Percentiles rank a stretch among this genome's conserved stretches.
Evolutionary conservation across 2,888 invertebrate species (phyloP).

Genomic region (Pseudococcus viburni): DNA sequence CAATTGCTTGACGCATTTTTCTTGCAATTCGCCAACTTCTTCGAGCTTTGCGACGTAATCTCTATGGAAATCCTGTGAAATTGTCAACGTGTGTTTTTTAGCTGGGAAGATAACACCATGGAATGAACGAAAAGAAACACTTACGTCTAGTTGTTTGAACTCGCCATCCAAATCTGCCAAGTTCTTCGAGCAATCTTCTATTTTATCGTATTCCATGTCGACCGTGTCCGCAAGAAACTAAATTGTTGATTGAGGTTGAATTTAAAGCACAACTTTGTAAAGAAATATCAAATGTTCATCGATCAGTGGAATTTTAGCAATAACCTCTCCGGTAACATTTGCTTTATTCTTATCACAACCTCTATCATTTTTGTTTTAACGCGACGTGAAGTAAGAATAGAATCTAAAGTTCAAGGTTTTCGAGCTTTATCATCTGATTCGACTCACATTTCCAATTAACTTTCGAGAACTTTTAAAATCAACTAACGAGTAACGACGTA

Average conservation of each 20-base stretch:
- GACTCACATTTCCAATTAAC: background rate
- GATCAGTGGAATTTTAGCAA: constrained; percentile 12
- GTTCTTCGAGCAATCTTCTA: constrained; percentile 77
- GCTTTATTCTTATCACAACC: constrained; percentile 44
- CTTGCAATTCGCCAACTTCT: constrained; percentile 86
- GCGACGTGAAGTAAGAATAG: constrained; percentile 3
- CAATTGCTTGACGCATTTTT: constrained; percentile 89
- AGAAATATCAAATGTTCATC: background rate
- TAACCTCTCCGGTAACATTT: constrained; percentile 51
- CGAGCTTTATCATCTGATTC: background rate
- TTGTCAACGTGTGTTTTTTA: background rate
- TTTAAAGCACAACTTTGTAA: background rate
- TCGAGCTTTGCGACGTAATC: constrained; percentile 89
- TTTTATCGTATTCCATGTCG: constrained; percentile 69
- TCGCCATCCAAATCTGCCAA: constrained; percentile 86
- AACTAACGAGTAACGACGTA: background rate
- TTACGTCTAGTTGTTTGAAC: constrained; percentile 87
- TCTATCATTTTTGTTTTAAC: constrained; percentile 40
- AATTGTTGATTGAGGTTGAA: background rate
- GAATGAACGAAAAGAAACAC: constrained; percentile 67
- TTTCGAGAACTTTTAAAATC: constrained; percentile 19
- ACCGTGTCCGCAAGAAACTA: background rate
- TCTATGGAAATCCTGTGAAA: constrained; percentile 81
- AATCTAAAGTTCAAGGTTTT: constrained; percentile 55
- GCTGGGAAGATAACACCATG: background rate